A percentile compares a stretch with the other conserved stretches of the same genome.
Conservation (phyloP, 2,797 vertebrate species). For the Gallinago stenura region DNA sequence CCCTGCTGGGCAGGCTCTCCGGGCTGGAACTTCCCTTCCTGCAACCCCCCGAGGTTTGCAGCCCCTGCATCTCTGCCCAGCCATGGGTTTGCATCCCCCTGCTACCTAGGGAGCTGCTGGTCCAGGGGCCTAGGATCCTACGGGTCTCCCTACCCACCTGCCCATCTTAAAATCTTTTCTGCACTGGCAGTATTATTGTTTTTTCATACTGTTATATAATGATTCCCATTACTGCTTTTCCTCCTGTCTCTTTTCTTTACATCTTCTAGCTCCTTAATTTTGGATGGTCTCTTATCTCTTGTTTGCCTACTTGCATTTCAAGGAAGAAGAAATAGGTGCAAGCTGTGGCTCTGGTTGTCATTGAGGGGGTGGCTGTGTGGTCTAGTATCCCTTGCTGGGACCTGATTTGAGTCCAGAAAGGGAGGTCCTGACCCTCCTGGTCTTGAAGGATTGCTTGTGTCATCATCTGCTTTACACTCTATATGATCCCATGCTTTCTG, state of each 20-base stretch:
- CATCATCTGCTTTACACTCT: not conserved
- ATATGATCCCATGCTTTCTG: not conserved
- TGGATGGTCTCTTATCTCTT: constrained; percentile 2
- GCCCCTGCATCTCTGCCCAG: not conserved
- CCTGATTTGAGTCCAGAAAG: not conserved
- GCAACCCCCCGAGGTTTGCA: not conserved
- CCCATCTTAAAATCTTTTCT: constrained; percentile 6
- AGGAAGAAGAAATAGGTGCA: not conserved
- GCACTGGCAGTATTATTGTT: not conserved
- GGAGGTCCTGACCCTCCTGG: not conserved
- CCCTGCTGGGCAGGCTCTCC: not conserved
- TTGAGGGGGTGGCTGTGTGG: not conserved
- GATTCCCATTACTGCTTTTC: constrained; percentile 7
- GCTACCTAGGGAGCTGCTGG: not conserved
- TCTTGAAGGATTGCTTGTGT: not conserved
- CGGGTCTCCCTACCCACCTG: not conserved
- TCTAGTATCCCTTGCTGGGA: not conserved
- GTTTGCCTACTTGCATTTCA: not conserved
- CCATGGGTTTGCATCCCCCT: accelerated
- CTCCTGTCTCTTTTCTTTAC: constrained; percentile 9
- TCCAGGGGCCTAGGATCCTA: not conserved
- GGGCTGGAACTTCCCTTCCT: not conserved
- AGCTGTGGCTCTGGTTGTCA: accelerated
- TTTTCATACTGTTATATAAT: constrained; percentile 27
- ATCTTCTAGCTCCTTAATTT: constrained; percentile 44